Evolutionary conservation across 1,140 invertebrate genomes (phyloP), one percentile per base, ranked within the genome.

Genomic region (Drosophila pallidifrons): DNA sequence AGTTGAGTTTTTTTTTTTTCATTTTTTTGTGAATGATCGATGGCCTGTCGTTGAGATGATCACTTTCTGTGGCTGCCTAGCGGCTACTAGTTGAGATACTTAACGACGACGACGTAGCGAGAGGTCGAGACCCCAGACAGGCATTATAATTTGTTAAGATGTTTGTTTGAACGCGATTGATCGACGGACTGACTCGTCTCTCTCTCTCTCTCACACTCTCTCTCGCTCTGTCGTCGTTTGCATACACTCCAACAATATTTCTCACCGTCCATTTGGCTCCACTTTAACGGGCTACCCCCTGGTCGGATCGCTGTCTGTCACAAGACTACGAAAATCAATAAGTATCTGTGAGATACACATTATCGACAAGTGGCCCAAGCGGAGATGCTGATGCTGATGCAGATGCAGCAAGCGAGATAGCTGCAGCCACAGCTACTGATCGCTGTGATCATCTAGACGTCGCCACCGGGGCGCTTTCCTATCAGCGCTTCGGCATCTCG

Each of bases 31-130:
- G 80, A 77, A 91, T 91, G 89, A 91, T 91, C 89, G 89, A 91
- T 91, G 88, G 79, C 79, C 79, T 82, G 79, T 89, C 79, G 85
- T 76, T 80, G 89, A 91, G 82, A 85, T 91, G 89, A 91, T 82
- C 78, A 82, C 89, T 89, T 89, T 79, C 60, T 65, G 76, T 86
- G 83, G 87, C 86, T 90, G 86, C 87, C 86, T 89, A 89, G 85
- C 85, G 86, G 86, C 85, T 89, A 89, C 85, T 89, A 89, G 85
- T 89, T 89, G 85, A 89, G 85, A 89, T 89, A 89, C 85, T 89
- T 89, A 89, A 81, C 80, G 80, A 63, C 47, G 47, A 52, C 43
- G 25, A 46, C 41, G 43, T 25, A 35, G 7, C 49, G 32, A 43
- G 45, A 32, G 41, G 35, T 54, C 60, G 61, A 57, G 20, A 13